Percentiles rank a stretch among this genome's conserved stretches.
Conservation (phyloP, 2,113 vertebrate species). For the Toxotes chatareus region DNA sequence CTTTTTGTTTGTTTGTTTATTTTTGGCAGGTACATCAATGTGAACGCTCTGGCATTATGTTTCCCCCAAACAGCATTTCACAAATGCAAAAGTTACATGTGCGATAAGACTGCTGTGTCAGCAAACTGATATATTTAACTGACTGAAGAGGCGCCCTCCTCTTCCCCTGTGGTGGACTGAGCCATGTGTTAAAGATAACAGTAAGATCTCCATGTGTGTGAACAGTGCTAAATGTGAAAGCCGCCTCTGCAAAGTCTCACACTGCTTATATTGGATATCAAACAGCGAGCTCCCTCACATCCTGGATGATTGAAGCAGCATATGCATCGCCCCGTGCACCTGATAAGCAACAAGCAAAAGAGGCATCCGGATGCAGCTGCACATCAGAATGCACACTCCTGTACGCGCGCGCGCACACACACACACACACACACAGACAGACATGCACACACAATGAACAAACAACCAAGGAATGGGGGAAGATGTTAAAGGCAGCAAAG, state of each 20-base stretch:
- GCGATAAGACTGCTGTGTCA: slow-evolving; percentile 6
- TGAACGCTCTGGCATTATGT: not conserved
- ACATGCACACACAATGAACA: slow-evolving; percentile 24
- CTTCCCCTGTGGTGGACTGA: not conserved
- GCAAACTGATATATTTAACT: not conserved
- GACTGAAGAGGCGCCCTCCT: slow-evolving; percentile 6
- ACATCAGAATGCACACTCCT: slow-evolving; percentile 33
- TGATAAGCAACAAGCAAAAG: slow-evolving; percentile 45
- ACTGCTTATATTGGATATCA: slow-evolving; percentile 34
- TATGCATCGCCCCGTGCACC: slow-evolving; percentile 15
- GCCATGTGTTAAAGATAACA: not conserved
- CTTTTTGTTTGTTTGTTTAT: too few species aligned
- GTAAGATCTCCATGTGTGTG: slow-evolving; percentile 2
- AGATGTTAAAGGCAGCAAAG: slow-evolving; percentile 10
- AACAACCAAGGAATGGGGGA: slow-evolving; percentile 16
- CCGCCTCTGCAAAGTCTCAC: slow-evolving; percentile 5
- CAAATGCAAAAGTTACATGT: not conserved
- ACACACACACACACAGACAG: too few species aligned
- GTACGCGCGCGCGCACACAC: not conserved
- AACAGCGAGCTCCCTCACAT: slow-evolving; percentile 33
- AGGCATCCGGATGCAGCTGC: not conserved
- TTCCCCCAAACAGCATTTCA: not conserved
- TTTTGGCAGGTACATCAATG: not conserved
- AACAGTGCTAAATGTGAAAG: slow-evolving; percentile 32
- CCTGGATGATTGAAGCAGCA: slow-evolving; percentile 55